Conservation (phyloP, 2,797 vertebrate genomes). For the Australoheros facetus region DNA sequence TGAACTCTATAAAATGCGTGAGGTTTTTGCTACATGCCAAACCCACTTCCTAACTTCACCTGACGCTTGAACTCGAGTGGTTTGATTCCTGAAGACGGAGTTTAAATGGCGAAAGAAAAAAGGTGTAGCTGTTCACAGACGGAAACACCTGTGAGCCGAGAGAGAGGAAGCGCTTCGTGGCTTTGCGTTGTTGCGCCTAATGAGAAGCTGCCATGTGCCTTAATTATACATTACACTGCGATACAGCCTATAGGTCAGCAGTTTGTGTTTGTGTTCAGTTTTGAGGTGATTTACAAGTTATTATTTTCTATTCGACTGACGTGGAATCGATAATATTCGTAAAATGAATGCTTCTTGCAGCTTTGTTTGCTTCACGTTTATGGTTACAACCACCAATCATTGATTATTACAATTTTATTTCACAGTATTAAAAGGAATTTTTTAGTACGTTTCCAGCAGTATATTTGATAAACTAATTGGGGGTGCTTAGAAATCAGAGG, state of each 20-base stretch:
- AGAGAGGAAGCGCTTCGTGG: background rate
- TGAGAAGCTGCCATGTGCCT: background rate
- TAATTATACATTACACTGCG: background rate
- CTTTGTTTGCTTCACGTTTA: background rate
- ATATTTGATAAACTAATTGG: too few relatives aligned
- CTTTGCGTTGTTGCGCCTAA: background rate
- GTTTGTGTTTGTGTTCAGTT: background rate
- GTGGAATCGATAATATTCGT: too few relatives aligned
- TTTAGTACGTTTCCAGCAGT: too few relatives aligned
- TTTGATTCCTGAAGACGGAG: background rate
- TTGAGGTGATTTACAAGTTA: too few relatives aligned
- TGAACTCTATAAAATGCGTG: background rate
- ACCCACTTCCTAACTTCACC: background rate
- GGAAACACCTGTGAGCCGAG: conserved; percentile 27
- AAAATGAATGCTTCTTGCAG: background rate
- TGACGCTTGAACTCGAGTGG: background rate
- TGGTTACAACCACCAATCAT: background rate
- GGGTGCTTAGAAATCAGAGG: too few relatives aligned
- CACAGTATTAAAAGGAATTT: too few relatives aligned
- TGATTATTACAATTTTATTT: too few relatives aligned
- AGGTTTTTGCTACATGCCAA: background rate
- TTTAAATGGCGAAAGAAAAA: background rate
- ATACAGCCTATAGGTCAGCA: background rate
- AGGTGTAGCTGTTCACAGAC: background rate
- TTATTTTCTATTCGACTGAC: background rate